Base-by-base conservation (phyloP, 2,888 invertebrate species). In the Cryptus viduatorius region DNA sequence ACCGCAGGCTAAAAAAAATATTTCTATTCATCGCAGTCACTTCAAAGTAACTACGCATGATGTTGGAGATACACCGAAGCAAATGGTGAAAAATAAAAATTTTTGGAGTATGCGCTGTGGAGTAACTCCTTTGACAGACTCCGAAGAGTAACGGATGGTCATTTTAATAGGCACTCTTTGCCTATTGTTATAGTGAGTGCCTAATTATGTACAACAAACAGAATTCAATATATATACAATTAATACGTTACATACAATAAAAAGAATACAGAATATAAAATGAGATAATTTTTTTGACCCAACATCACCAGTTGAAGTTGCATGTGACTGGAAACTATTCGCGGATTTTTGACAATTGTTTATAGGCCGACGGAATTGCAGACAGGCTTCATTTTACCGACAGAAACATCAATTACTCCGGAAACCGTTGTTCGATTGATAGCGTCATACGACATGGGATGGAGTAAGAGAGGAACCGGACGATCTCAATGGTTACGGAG, bases 401-500 rank as follows among this genome's bases (percentile, higher is more conserved):
- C 42, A 44, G 65, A 65, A 59, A 48, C 42, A 16, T 65, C 50
- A 53, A 59, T 37, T 7, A 76, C 48, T 65, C 65, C 76, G 53
- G 77, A 61, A 73, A 46, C 42, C 46, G 3, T 19, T 24, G 68
- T 78, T 68, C 77, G 77, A 31, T 59, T 78, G 46, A 44, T 78
- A 16, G 72, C 67, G 42, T 78, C 72, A 31, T 82, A 65, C 48
- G 73, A 78, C 56, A 82, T 68, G 78, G 82, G 78, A 7, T 82
- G 78, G 82, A 46, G 56, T 29, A 82, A 72, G 24, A 56, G 78
- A 53, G 68, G 78, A 3, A 68, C 64, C 31, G 78, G 67, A 14
- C 8, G 73, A 37, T n/a, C 73, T 85, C n/a, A 87, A 88, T 56
- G 87, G 89, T 12, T 85, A 87, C 42, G 81, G 83, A 14, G 50